Evolutionary conservation across 2,113 vertebrate species (phyloP), one percentile per base, ranked within the genome.

Genomic region (Salminus brasiliensis): DNA sequence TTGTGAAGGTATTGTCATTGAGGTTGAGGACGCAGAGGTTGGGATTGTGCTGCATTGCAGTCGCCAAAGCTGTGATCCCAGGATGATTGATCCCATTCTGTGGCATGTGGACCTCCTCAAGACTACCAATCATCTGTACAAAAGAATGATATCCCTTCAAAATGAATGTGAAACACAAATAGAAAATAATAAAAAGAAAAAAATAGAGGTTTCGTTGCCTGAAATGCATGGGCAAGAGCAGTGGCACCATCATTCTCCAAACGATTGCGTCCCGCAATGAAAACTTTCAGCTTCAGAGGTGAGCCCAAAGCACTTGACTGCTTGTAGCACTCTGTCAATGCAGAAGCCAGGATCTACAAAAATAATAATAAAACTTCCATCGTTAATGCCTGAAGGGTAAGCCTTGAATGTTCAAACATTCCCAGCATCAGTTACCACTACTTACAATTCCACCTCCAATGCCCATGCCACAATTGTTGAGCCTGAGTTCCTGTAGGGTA

Each of bases 401-500:
- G 16, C 25, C 55, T 43, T 76, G 2, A 39, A 43, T 55, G 30
- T 55, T 66, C 7, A 1, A 27, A n/a, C 34, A 39, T 3, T 76
- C 15, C 43, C 1, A 15, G 3, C 43, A 30, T 18, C 0, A 55
- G 53, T 5, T 41, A 59, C 27, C 16, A 65, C 36, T 8, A 66
- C 87, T 87, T 84, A 97, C 98, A 94, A 95, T 97, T 45, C 97
- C 97, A 2, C 98, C 98, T 39, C 96, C 98, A 9, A 96, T 95
- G 59, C 98, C 98, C 97, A 99, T 96, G 88, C 98, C 98, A 55
- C 98, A 99, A 92, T 99, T 99, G 88, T 98, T 99, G 78, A 99
- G 95, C 81, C 93, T 95, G 34, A 99, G 94, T 15, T 98, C 96
- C 27, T 93, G 92, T 5, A 99, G 84, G 0, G 94, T 95, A 90